Conservation (phyloP, 2,113 vertebrate species). For the Pygathrix nemaeus region DNA sequence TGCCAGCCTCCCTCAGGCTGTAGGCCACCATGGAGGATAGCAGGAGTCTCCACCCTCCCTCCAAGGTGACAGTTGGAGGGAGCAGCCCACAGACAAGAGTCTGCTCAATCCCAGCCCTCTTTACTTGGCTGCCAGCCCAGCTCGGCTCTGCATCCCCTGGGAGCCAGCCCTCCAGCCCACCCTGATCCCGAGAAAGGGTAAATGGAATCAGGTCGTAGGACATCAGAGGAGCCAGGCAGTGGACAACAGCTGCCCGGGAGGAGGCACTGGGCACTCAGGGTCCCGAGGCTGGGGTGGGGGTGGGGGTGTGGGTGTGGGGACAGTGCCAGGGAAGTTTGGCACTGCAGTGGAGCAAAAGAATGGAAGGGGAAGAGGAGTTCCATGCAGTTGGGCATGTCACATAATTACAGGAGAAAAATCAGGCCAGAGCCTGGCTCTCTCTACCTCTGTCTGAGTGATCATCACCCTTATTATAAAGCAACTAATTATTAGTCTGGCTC, state of each 20-base stretch:
- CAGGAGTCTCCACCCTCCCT: not conserved
- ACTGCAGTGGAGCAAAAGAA: not conserved
- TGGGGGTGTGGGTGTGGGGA: not conserved
- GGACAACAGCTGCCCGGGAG: not conserved
- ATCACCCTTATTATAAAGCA: conserved; percentile 86
- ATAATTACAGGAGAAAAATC: conserved; percentile 71
- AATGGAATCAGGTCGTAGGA: fast-evolving
- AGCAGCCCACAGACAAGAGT: not conserved
- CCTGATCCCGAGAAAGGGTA: not conserved
- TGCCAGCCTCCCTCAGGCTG: fast-evolving
- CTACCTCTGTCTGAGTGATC: conserved; percentile 82
- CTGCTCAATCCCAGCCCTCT: not conserved
- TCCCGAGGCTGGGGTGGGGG: not conserved
- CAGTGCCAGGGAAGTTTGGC: conserved; percentile 12
- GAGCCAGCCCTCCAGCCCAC: not conserved
- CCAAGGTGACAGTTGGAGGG: no score
- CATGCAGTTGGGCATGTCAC: conserved; percentile 59
- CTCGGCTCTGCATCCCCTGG: not conserved
- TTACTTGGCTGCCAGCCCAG: not conserved
- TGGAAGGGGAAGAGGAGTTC: not conserved
- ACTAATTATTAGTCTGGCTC: conserved; percentile 89
- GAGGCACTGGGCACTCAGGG: not conserved
- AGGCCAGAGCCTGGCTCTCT: conserved; percentile 76
- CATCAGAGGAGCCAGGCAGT: not conserved
- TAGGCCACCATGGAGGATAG: fast-evolving